A percentile compares a stretch with the other conserved stretches of the same genome.
These are phyloP conservation scores for Eubucco bourcierii DNA, from an alignment of 2,113 vertebrate species.

Conservation along the genomic window DNA sequence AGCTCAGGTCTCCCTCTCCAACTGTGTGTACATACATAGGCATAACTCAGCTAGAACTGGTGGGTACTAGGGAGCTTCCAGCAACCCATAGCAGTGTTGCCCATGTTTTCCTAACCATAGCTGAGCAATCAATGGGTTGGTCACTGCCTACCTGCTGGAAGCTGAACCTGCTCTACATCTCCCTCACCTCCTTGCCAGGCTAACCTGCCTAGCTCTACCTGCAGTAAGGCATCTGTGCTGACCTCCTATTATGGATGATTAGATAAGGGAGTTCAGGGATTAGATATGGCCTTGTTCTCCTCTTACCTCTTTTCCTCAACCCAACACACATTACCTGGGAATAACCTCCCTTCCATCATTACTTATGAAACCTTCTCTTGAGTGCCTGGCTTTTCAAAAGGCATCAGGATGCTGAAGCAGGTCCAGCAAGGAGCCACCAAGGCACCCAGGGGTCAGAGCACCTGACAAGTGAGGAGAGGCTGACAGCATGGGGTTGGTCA, in stretches of 20 bases:
- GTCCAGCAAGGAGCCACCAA: not conserved
- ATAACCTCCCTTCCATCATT: not conserved
- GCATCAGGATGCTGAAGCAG: not conserved
- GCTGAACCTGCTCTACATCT: fast-evolving
- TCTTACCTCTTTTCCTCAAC: not conserved
- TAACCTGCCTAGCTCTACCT: not conserved
- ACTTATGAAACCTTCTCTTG: not conserved
- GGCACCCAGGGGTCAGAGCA: not conserved
- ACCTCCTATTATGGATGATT: too few species aligned
- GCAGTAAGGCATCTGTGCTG: not conserved
- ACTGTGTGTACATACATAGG: not conserved
- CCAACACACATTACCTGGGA: not conserved
- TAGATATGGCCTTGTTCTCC: not conserved
- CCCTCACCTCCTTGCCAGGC: too few species aligned
- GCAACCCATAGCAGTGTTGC: fast-evolving
- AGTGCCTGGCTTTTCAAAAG: not conserved
- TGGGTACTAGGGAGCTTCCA: not conserved
- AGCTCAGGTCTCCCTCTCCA: not conserved
- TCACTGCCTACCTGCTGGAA: not conserved
- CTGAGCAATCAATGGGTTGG: not conserved
- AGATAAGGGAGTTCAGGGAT: not conserved
- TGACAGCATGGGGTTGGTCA: not conserved
- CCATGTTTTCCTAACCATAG: not conserved
- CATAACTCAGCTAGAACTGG: not conserved
- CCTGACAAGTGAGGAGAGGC: not conserved